Percentiles rank a stretch among this genome's conserved stretches.
Conservation (phyloP, 2,113 vertebrate species). For the Sclerurus mexicanus region DNA sequence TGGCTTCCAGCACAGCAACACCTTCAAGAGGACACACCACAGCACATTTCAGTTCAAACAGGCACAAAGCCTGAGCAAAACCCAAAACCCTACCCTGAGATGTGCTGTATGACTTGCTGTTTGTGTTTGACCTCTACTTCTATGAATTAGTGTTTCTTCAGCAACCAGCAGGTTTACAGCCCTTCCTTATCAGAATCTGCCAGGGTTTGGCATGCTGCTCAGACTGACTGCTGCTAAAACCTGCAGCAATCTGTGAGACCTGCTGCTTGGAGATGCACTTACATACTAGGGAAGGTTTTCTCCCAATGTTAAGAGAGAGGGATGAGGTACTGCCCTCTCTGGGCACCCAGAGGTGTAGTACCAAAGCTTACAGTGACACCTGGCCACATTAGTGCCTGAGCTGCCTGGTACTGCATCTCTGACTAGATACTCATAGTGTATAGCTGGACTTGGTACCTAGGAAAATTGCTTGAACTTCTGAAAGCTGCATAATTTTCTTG, state of each 20-base stretch:
- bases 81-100: neutral
- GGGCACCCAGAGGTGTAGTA: neutral
- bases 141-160: neutral
- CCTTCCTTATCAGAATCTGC: neutral
- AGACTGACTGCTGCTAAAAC: neutral
- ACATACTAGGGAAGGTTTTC: neutral
- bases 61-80: neutral
- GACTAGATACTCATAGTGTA: neutral
- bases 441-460: neutral
- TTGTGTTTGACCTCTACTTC: neutral
- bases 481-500: neutral
- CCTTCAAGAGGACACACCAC: neutral
- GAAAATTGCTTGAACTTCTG: neutral
- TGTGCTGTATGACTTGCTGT: neutral
- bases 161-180: neutral
- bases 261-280: neutral
- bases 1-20: neutral
- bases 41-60: neutral
- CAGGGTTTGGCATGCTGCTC: neutral
- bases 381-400: neutral
- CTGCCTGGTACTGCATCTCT: neutral
- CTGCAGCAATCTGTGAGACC: neutral
- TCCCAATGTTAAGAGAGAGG: neutral
- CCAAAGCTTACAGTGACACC: neutral
- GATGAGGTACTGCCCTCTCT: neutral